phyloP scores from a whole-genome alignment of 2,113 vertebrate genomes.

The Eira barbara region DNA sequence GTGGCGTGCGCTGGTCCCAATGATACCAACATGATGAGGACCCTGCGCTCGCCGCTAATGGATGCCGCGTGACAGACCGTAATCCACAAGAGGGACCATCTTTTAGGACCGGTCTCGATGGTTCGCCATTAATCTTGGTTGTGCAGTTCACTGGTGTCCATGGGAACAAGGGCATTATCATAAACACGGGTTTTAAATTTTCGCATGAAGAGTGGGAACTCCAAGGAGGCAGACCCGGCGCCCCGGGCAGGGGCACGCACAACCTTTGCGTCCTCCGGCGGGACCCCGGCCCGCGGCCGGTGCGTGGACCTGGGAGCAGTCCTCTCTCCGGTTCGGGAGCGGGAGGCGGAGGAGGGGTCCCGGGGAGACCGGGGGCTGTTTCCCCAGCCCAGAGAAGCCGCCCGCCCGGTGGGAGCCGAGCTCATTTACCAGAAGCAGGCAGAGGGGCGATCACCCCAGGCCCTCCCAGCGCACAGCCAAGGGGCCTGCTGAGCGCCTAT shows the following conservation, averaged over 20 bases:
- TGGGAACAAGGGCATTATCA: constrained; percentile 84
- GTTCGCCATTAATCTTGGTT: constrained; percentile 84
- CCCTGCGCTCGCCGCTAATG: constrained; percentile 82
- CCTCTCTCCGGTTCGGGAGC: background rate
- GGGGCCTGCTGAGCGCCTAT: constrained; percentile 78
- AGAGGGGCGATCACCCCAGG: constrained; percentile 77
- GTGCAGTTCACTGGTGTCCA: constrained; percentile 81
- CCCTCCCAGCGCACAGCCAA: constrained; percentile 74
- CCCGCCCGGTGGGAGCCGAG: constrained; percentile 69
- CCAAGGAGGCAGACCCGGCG: constrained; percentile 53
- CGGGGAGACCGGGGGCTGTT: constrained; percentile 51
- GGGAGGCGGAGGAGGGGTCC: constrained; percentile 25
- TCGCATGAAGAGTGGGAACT: constrained; percentile 77
- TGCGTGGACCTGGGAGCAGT: fast-evolving
- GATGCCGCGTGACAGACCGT: constrained; percentile 81
- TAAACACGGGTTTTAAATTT: constrained; percentile 83
- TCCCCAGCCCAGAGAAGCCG: constrained; percentile 63
- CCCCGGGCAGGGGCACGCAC: constrained; percentile 41
- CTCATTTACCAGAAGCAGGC: constrained; percentile 77
- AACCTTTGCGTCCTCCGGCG: fast-evolving
- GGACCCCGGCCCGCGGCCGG: fast-evolving
- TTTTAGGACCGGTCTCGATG: constrained; percentile 83
- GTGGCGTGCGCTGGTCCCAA: constrained; percentile 84
- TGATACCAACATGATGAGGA: constrained; percentile 83
- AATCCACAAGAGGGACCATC: constrained; percentile 83